These are phyloP conservation scores for Apostichopus japonicus DNA, from an alignment of 35 echinoderm and acorn worm genomes.

Conservation along the genomic window DNA sequence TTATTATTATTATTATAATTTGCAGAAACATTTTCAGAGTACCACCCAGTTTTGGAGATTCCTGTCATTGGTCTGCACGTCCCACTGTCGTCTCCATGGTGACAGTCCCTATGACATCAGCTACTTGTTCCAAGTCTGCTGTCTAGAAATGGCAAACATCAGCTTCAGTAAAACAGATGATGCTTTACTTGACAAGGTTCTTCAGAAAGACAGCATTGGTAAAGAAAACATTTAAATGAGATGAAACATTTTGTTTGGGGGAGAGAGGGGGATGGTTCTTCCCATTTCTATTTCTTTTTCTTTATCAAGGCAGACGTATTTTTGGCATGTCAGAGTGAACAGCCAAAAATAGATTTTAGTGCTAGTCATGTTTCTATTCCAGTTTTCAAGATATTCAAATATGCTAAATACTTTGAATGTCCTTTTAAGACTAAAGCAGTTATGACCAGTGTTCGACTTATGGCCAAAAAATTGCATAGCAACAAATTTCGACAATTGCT, in stretches of 20 bases:
- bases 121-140: conserved; percentile 66
- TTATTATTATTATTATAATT: background rate
- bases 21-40: conserved; percentile 39
- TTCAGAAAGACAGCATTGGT: conserved; percentile 47
- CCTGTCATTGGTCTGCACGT: conserved; percentile 36
- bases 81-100: background rate
- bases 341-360: too few relatives aligned
- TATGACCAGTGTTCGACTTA: too few relatives aligned
- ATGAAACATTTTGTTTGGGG: background rate
- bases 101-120: conserved; percentile 6
- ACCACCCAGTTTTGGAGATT: conserved; percentile 45
- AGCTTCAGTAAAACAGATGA: background rate
- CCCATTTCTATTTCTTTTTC: too few relatives aligned
- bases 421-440: too few relatives aligned
- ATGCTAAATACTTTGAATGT: too few relatives aligned
- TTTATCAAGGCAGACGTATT: too few relatives aligned
- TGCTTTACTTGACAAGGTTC: background rate
- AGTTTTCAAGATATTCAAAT: too few relatives aligned
- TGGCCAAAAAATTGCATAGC: too few relatives aligned
- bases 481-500: too few relatives aligned
- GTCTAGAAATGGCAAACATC: conserved; percentile 53
- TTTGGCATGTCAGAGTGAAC: too few relatives aligned
- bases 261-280: too few relatives aligned
- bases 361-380: too few relatives aligned
- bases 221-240: background rate